Base-by-base conservation (phyloP, 2,113 vertebrate genomes). In the Pelecanoides urinatrix region DNA sequence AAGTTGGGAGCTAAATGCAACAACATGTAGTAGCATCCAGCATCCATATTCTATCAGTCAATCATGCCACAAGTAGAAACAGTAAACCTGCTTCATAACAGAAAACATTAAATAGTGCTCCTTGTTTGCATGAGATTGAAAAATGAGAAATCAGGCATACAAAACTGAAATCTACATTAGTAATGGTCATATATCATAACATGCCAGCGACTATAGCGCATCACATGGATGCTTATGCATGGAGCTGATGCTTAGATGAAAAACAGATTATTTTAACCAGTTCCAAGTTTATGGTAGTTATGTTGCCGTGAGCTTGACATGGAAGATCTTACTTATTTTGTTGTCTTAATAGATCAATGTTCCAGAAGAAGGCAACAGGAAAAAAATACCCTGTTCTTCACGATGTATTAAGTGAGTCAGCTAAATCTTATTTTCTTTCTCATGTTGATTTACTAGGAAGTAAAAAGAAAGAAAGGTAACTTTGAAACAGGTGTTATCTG, bases 321-420 rank as follows among this genome's bases (percentile, higher is more conserved):
- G 21, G 61, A 80, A 67, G 38, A 50, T 86, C 42, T 68, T 70
- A 83, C 55, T 73, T 73, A 16, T 42, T 88, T 81, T 65, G 30
- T 78, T 94, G 77, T 96, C 53, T 97, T 91, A 95, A 50, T 88
- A 99, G 99, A 90, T 97, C 90, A 97, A 98, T 96, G 96, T 98
- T 92, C 96, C 98, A 61, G 98, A 97, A 96, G 96, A 95, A 72
- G 68, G 94, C 40, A 97, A 97, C 75, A 96, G 95, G 77, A 98
- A 95, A 94, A 98, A 97, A 97, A 77, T 61, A 44, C 90, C 63
- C 11, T 73, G 92, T 73, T 90, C 96, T 55, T 62, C 98, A 52
- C 94, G 47, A 49, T 95, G 68, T 93, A 76, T 98, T 96, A 99
- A 97, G 99, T 99, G 91, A 98, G 98, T 98, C 94, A 92, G 55